Evolutionary conservation across 2,113 vertebrate species (phyloP).

Genomic region (Pseudorasbora parva): DNA sequence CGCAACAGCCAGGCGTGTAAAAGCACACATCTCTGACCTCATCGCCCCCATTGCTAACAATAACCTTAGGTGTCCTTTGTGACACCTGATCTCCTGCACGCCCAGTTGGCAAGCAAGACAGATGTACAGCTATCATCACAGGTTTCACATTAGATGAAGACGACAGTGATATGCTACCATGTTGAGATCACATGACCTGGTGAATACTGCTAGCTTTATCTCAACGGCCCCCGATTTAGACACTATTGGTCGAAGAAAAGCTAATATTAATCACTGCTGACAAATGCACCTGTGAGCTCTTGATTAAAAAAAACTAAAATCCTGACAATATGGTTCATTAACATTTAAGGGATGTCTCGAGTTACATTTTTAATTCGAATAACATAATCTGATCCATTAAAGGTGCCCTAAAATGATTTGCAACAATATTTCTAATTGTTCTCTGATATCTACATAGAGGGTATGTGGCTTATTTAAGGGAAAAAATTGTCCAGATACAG

Average conservation of each 20-base stretch:
- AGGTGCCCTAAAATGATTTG: no score
- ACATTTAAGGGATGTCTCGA: background rate
- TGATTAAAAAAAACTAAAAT: background rate
- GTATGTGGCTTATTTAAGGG: no score
- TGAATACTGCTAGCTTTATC: background rate
- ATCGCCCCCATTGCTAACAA: background rate
- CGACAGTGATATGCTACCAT: background rate
- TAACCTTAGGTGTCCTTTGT: constrained; percentile 16
- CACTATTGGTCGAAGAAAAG: background rate
- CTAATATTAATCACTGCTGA: background rate
- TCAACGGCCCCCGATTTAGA: background rate
- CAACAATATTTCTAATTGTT: no score
- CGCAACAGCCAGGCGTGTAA: background rate
- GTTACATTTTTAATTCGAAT: background rate
- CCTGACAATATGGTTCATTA: background rate
- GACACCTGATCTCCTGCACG: background rate
- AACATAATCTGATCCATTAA: background rate
- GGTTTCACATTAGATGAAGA: background rate
- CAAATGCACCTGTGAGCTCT: background rate
- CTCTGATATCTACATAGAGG: no score
- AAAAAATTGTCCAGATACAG: no score
- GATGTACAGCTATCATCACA: background rate
- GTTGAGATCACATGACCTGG: background rate
- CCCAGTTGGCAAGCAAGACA: background rate
- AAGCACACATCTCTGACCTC: background rate